phyloP scores from a whole-genome alignment of 2,113 vertebrate genomes.

The Brachyhypopomus gauderio region DNA sequence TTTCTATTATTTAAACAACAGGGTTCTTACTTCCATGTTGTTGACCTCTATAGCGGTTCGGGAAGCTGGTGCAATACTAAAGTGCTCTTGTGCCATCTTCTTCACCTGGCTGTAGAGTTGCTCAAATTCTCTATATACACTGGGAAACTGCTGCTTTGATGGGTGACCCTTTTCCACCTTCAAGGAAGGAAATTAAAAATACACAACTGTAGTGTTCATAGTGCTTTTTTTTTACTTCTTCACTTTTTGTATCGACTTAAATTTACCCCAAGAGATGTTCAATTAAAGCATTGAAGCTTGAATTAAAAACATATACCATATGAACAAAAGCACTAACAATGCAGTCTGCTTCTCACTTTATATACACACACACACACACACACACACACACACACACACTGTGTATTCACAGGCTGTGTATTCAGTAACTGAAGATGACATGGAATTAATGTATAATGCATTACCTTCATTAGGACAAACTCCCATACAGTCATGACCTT shows the following conservation, averaged over 20 bases:
- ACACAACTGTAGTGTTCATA: not conserved
- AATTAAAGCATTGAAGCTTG: not conserved
- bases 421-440: not conserved
- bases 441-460: not conserved
- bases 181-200: not conserved
- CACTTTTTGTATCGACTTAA: not conserved
- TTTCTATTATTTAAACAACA: not conserved
- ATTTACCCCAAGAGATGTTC: not conserved
- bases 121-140: slow-evolving; percentile 92
- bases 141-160: slow-evolving; percentile 80
- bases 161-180: slow-evolving; percentile 82
- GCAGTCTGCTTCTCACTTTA: too few species aligned
- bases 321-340: too few species aligned
- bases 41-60: slow-evolving; percentile 81
- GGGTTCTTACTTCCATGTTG: slow-evolving; percentile 79
- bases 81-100: slow-evolving; percentile 86
- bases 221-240: not conserved
- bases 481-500: slow-evolving; percentile 87
- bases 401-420: not conserved
- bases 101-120: slow-evolving; percentile 84
- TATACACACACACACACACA: too few species aligned
- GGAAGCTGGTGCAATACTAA: slow-evolving; percentile 67
- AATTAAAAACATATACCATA: too few species aligned
- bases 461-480: slow-evolving; percentile 90
- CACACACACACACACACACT: too few species aligned